Conservation (phyloP, 2,797 vertebrate genomes). For the Falco concolor region DNA sequence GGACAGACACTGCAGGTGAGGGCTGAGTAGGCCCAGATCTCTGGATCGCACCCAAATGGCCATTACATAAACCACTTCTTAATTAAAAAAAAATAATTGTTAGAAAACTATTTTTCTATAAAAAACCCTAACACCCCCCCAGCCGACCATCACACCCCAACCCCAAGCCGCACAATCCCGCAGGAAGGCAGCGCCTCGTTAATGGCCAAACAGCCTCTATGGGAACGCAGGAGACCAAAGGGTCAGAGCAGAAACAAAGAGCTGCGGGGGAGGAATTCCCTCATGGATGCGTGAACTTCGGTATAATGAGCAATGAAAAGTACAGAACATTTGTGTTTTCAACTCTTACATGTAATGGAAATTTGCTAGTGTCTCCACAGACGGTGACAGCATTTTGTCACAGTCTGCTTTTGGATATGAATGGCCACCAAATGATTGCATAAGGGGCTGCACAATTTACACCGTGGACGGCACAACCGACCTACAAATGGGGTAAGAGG, state of each 20-base stretch:
- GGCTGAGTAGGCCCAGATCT: no score
- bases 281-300: neutral
- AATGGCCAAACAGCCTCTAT: neutral
- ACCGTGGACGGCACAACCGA: neutral
- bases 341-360: neutral
- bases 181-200: neutral
- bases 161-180: no score
- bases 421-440: neutral
- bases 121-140: no score
- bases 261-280: neutral
- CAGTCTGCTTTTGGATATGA: neutral
- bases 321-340: neutral
- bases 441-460: neutral
- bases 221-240: neutral
- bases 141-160: no score
- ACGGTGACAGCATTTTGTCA: neutral
- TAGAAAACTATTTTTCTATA: no score
- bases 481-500: neutral
- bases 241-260: neutral
- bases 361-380: neutral
- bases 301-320: slow-evolving; percentile 2
- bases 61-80: no score
- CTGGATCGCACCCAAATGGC: no score
- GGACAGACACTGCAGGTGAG: no score
- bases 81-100: no score